Base-by-base conservation (phyloP, 2,888 invertebrate genomes). In the Chrysotoxum bicinctum region DNA sequence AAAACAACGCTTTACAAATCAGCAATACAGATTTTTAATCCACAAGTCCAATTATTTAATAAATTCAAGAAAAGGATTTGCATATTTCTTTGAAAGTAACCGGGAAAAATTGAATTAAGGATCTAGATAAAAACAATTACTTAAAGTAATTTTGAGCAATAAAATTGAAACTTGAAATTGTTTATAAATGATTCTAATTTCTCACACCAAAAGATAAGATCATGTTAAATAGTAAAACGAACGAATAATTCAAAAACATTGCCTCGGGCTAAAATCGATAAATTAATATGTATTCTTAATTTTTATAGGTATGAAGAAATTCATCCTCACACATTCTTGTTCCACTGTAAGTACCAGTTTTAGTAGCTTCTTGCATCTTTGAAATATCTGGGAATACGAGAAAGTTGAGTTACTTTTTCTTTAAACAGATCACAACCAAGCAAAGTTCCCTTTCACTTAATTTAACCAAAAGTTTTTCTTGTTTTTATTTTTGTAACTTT, bases 401-500 rank as follows among this genome's bases (percentile, higher is more conserved):
- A 64, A 64, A 64, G 62, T 62, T 62, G n/a, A 10, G 10, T 19
- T 64, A 45, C 62, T 43, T 64, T 43, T 43, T 12, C 45, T 8
- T 43, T 10, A 64, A 30, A 48, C 26, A 54, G 19, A 35, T 35
- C 52, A 68, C n/a, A 23, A 26, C 12, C 37, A 14, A 23, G 26
- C 52, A 69, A 56, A 60, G n/a, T n/a, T 64, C 77, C 77, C 82
- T 83, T 83, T 83, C 82, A 83, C 82, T 83, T 54, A 37, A 50
- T 64, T 26, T 35, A 21, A n/a, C n/a, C 54, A 21, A 40, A 30
- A 62, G 3, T 43, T 14, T 19, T 19, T 9, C 45, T 19, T 19
- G 43, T 50, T 64, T 37, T 58, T 30, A 10, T 58, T 23, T 45
- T 50, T n/a, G n/a, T n/a, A n/a, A n/a, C 35, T 58, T 19, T 14